Base-by-base conservation (phyloP, 2,797 vertebrate species). In the Heliangelus exortis region DNA sequence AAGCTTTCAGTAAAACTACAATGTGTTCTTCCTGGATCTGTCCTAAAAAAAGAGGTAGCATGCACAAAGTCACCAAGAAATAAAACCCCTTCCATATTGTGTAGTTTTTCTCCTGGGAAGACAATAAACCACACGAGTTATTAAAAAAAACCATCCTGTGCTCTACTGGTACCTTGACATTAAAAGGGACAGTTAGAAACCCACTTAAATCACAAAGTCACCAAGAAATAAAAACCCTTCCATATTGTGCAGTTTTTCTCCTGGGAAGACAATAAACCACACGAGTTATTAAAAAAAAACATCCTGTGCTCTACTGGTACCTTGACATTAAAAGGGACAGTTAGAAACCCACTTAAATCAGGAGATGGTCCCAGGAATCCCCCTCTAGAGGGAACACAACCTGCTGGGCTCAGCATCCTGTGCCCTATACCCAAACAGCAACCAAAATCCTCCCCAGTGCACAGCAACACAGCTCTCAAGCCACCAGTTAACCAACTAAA, bases 291-390 rank as follows among this genome's bases (percentile, higher is more conserved):
- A 5, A 15, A 9, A 45, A 41, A 39, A 39, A 39, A 55, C n/a
- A 76, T 5, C 36, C n/a, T 59, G 26, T 25, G 16, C 21, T 51
- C 41, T 57, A 4, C 14, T 43, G 47, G 13, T 51, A 15, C 23
- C 25, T 23, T 43, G 34, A 26, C 39, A 41, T 22, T 29, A 48
- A 66, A 31, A 55, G 28, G 31, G 2, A 4, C n/a, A 48, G 15
- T 13, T 19, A 67, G 34, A 74, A 6, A 5, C 25, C 21, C 61
- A 12, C 8, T 8, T 0, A 21, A 48, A 2, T 5, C 18, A 45
- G n/a, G n/a, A 58, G n/a, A 33, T 34, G 21, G 48, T 39, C 8
- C 0, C 3, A 10, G 3, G 14, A 63, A 8, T 21, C 57, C 9
- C 25, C 15, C 65, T 59, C 28, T 33, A 50, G 54, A 72, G 39